phyloP scores from a whole-genome alignment of 2,113 vertebrate species.

The Oenanthe oenanthe region DNA sequence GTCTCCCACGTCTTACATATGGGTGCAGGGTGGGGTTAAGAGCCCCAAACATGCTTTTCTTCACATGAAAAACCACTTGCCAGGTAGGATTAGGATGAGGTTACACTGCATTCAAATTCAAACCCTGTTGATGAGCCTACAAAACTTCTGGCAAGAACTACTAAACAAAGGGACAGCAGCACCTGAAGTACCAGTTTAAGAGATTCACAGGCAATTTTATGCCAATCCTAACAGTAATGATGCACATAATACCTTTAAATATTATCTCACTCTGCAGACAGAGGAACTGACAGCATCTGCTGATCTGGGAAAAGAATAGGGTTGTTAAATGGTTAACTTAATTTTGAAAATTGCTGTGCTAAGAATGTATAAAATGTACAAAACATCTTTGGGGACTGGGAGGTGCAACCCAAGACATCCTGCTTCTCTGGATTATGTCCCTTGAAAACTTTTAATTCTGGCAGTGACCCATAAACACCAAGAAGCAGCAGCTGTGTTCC shows the following conservation, averaged over 20 bases:
- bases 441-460: slow-evolving; percentile 41
- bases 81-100: not conserved
- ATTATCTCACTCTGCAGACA: not conserved
- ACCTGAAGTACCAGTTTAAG: not conserved
- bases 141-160: not conserved
- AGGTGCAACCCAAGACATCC: slow-evolving; percentile 6
- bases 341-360: not conserved
- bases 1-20: not conserved
- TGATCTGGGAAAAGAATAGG: not conserved
- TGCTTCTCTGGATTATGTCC: slow-evolving; percentile 44
- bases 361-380: not conserved
- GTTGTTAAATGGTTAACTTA: not conserved
- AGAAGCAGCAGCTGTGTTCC: slow-evolving; percentile 47
- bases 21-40: not conserved
- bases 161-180: not conserved
- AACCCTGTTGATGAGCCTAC: not conserved
- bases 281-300: not conserved
- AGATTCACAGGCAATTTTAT: not conserved
- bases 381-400: slow-evolving; percentile 7
- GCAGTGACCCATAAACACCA: slow-evolving; percentile 24
- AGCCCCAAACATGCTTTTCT: not conserved
- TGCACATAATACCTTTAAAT: not conserved
- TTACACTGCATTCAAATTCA: not conserved
- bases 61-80: not conserved
- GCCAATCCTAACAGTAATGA: not conserved